A percentile compares a stretch with the other conserved stretches of the same genome.
phyloP scores from a whole-genome alignment of 2,888 invertebrate genomes.

The Rutpela maculata region DNA sequence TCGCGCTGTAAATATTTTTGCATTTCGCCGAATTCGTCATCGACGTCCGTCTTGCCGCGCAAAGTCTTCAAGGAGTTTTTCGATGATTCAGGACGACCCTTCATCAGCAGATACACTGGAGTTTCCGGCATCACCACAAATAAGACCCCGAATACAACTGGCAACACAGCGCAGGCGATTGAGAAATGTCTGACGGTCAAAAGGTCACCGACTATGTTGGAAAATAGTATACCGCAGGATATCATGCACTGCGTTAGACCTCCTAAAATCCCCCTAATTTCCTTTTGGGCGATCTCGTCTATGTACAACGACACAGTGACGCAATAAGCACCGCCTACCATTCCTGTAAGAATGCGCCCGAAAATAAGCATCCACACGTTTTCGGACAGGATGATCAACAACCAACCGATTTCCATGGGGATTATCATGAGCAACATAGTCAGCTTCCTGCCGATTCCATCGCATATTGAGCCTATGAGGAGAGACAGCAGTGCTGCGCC shows the following conservation, averaged over 20 bases:
- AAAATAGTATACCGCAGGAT: conserved; percentile 85
- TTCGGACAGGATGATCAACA: conserved; percentile 80
- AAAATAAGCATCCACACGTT: conserved; percentile 78
- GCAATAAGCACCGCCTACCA: conserved; percentile 86
- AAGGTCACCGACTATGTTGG: conserved; percentile 81
- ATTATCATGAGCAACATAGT: conserved; percentile 79
- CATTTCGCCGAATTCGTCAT: conserved; percentile 78
- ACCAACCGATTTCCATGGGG: conserved; percentile 84
- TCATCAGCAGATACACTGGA: conserved; percentile 82
- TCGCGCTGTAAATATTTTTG: conserved; percentile 65
- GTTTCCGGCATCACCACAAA: conserved; percentile 90
- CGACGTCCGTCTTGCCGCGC: conserved; percentile 81
- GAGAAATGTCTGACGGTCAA: conserved; percentile 79
- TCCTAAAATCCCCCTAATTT: conserved; percentile 87
- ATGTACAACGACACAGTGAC: conserved; percentile 88
- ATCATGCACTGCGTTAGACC: conserved; percentile 89
- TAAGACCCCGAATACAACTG: conserved; percentile 80
- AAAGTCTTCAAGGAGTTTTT: conserved; percentile 80
- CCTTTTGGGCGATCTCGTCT: conserved; percentile 87
- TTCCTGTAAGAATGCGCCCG: conserved; percentile 81
- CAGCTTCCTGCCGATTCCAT: conserved; percentile 81
- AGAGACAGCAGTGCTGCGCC: conserved; percentile 84
- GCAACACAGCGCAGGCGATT: conserved; percentile 78
- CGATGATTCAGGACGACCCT: conserved; percentile 80
- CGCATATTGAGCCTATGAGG: conserved; percentile 82